Percentiles rank a stretch among this genome's conserved stretches.
phyloP scores from a whole-genome alignment of 1,140 invertebrate species.

The Sesamia nonagrioides region DNA sequence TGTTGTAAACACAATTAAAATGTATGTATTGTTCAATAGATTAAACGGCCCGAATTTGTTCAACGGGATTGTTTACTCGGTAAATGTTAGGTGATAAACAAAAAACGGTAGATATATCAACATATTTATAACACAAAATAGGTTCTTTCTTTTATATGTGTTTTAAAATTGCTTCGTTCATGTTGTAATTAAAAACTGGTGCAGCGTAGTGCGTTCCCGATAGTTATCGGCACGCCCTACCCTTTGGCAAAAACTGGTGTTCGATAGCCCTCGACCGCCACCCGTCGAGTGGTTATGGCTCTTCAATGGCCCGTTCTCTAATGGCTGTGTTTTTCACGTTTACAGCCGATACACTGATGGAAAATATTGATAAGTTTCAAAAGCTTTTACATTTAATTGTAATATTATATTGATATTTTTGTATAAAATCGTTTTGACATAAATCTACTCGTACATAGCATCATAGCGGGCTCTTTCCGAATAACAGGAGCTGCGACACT shows the following conservation, averaged over 20 bases:
- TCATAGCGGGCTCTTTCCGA: too few species aligned
- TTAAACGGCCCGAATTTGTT: constrained; percentile 20
- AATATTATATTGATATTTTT: neutral
- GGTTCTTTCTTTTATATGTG: neutral
- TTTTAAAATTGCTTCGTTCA: neutral
- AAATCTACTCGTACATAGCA: too few species aligned
- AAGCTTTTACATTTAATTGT: neutral
- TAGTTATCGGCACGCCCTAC: constrained; percentile 10
- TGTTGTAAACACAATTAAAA: constrained; percentile 18
- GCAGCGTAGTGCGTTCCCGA: constrained; percentile 14
- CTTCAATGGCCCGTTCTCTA: constrained; percentile 37
- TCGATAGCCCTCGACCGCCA: constrained; percentile 43
- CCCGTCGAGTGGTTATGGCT: constrained; percentile 46
- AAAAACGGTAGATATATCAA: constrained; percentile 2
- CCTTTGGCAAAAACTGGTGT: constrained; percentile 41
- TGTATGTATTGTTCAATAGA: constrained; percentile 15
- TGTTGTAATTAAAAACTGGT: constrained; percentile 17
- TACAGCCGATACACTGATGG: constrained; percentile 11
- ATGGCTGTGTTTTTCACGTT: constrained; percentile 33
- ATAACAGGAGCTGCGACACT: too few species aligned
- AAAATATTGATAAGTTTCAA: constrained; percentile 37
- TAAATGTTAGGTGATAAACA: constrained; percentile 12
- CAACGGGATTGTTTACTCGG: constrained; percentile 8
- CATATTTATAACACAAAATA: neutral
- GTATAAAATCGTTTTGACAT: too few species aligned